A percentile compares a stretch with the other conserved stretches of the same genome.
Evolutionary conservation across 1,140 invertebrate species (phyloP).

Genomic region (Helicoverpa armigera): DNA sequence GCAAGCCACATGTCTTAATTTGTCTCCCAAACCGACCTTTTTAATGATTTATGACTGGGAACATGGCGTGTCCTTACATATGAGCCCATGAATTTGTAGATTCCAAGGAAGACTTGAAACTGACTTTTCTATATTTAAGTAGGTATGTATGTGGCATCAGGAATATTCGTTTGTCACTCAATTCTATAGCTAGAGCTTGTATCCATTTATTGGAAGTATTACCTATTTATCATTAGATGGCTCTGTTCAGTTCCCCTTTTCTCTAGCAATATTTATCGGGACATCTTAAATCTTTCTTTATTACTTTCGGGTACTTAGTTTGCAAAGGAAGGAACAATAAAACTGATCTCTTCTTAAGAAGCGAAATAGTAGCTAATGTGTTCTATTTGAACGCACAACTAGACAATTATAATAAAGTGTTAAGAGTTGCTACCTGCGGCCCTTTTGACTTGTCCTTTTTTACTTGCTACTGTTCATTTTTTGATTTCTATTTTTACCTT

Average conservation of each 20-base stretch:
- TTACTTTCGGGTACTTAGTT: slow-evolving; percentile 12
- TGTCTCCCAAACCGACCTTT: slow-evolving; percentile 68
- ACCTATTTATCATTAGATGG: not conserved
- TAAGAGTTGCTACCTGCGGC: slow-evolving; percentile 58
- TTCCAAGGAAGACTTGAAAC: not conserved
- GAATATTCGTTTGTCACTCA: no score
- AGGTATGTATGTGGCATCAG: no score
- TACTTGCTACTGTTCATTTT: slow-evolving; percentile 51
- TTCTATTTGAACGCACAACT: slow-evolving; percentile 59
- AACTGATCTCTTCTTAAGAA: slow-evolving; percentile 4
- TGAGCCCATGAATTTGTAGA: slow-evolving; percentile 27
- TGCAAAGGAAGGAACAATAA: slow-evolving; percentile 14
- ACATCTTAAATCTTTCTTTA: not conserved
- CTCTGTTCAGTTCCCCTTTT: not conserved
- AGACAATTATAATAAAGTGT: slow-evolving; percentile 57
- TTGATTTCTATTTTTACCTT: slow-evolving; percentile 27
- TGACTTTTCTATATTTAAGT: not conserved
- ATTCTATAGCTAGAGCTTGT: no score
- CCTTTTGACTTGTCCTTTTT: slow-evolving; percentile 49
- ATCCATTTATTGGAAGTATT: no score
- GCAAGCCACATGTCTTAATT: slow-evolving; percentile 74
- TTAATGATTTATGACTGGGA: slow-evolving; percentile 68
- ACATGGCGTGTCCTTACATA: slow-evolving; percentile 23
- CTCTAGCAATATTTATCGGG: not conserved
- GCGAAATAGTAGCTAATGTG: slow-evolving; percentile 53